Evolutionary conservation across 2,797 vertebrate genomes (phyloP), one percentile per base, ranked within the genome.

Genomic region (Myotis myotis): DNA sequence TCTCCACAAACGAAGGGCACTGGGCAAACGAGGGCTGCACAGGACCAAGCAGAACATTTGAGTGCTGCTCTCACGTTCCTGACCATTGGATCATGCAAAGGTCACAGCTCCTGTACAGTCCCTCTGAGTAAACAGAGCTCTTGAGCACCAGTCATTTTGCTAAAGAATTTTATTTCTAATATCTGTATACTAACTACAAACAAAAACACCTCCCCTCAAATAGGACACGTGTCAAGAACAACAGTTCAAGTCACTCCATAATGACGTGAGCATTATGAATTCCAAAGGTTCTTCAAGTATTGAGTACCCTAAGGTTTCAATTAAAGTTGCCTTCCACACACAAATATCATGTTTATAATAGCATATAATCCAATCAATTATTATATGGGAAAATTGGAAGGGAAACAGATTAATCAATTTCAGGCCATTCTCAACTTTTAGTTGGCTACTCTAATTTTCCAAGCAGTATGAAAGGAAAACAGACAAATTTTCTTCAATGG

Each of bases 301-400:
- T 36, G 53, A 68, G 25, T 53, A 62, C 25, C 13, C 20, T 76
- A 76, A 47, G 4, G 8, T 91, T 60, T 28, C 12, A 28, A 57
- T 91, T 75, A 38, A 95, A 74, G 19, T 87, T 68, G 38, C 1
- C 30, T 89, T 89, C 75, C 16, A 74, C 17, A 41, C 25, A 68
- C 10, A 93, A 51, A 53, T 38, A 15, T 17, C 6, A 84, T 55
- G 8, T 44, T 75, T 81, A 57, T 80, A 91, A 76, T 36, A 49
- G 4, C 17, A 51, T 25, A 30, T n/a, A 23, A 23, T 51, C 25
- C 38, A 60, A 79, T 20, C 53, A 81, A 38, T 64, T 70, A 80
- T 80, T 5, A 51, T 72, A 57, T 70, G 51, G 51, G n/a, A 25
- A 36, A 55, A 36, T 78, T 55, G n/a, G 51, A 78, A 78, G 23